A percentile compares a stretch with the other conserved stretches of the same genome.
Conservation (phyloP, 2,797 vertebrate species). For the Girardinus metallicus region DNA sequence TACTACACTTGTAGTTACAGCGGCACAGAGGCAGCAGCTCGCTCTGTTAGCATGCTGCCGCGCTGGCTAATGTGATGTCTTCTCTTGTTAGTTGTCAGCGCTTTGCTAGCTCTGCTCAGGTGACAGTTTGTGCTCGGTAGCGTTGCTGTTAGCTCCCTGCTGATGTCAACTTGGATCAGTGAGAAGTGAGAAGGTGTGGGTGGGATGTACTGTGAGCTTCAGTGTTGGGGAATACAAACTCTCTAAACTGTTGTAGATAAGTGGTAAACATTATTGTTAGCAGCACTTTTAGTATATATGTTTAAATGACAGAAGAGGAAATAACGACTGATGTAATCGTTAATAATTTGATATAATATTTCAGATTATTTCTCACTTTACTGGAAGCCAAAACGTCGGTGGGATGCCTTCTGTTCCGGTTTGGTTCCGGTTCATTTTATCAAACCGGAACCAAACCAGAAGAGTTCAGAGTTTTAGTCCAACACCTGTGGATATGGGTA, state of each 20-base stretch:
- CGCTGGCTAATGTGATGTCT: conserved; percentile 62
- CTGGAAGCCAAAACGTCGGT: too few species aligned
- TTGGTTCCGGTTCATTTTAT: too few species aligned
- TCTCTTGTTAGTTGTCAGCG: conserved; percentile 66
- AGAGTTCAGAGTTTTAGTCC: too few species aligned
- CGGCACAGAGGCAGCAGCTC: conserved; percentile 14
- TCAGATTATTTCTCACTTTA: too few species aligned
- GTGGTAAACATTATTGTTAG: neutral
- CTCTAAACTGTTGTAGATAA: neutral
- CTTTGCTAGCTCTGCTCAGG: conserved; percentile 18
- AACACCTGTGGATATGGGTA: too few species aligned
- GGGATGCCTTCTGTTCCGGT: too few species aligned
- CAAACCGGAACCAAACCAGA: too few species aligned
- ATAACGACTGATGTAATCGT: too few species aligned
- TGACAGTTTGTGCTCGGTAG: conserved; percentile 50
- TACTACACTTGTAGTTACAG: conserved; percentile 67
- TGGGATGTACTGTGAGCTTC: conserved; percentile 3
- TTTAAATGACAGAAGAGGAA: neutral
- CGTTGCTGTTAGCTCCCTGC: conserved; percentile 63
- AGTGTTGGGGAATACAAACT: conserved; percentile 5
- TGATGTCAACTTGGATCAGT: conserved; percentile 56
- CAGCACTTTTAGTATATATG: too few species aligned
- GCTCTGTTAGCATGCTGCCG: conserved; percentile 26
- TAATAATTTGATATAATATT: too few species aligned
- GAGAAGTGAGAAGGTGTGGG: conserved; percentile 18